Conservation (phyloP, 2,797 vertebrate species). For the Acanthurus leucopareius region DNA sequence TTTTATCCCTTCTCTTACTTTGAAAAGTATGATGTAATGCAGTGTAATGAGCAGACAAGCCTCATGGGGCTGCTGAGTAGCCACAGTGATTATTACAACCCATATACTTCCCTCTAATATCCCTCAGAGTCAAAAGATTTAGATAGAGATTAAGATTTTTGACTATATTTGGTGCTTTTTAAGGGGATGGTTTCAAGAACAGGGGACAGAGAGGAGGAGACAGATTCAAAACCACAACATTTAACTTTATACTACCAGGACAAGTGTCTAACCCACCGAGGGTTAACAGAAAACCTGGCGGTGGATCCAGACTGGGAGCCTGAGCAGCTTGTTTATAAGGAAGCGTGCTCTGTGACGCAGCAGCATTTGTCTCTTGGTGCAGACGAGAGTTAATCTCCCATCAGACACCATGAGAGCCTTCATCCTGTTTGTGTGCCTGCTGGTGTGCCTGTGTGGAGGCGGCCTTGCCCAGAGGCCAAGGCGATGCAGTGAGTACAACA, state of each 20-base stretch:
- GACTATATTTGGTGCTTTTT: no score
- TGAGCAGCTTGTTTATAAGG: constrained; percentile 46
- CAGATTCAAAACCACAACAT: background rate
- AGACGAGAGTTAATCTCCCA: background rate
- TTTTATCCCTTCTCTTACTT: background rate
- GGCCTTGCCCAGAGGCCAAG: constrained; percentile 69
- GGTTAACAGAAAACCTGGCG: constrained; percentile 43
- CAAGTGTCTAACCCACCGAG: background rate
- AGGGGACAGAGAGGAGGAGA: no score
- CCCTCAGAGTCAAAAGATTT: background rate
- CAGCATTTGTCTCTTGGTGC: background rate
- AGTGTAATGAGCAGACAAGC: background rate
- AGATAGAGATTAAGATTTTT: no score
- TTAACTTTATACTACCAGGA: background rate
- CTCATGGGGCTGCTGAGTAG: background rate
- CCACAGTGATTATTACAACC: background rate
- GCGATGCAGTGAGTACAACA: constrained; percentile 75
- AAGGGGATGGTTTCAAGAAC: no score
- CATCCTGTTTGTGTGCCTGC: constrained; percentile 35
- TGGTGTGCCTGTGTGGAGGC: constrained; percentile 40
- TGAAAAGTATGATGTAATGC: background rate
- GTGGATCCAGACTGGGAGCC: constrained; percentile 4
- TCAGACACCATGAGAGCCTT: constrained; percentile 60
- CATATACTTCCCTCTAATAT: background rate
- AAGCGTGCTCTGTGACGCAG: constrained; percentile 18